Evolutionary conservation across 1,140 invertebrate genomes (phyloP).

Genomic region (Helicoverpa zea): DNA sequence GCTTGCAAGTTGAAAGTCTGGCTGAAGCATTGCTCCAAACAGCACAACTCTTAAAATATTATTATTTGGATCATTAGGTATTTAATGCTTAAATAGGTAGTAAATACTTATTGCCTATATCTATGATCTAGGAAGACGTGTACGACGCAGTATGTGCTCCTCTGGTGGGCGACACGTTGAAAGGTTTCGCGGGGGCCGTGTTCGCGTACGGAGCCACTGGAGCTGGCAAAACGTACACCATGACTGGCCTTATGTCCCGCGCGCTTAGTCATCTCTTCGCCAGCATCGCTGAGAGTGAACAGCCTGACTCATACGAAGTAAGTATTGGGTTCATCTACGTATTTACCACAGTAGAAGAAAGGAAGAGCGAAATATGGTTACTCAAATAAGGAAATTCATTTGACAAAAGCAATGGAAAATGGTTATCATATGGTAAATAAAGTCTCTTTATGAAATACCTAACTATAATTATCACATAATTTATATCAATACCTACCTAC

Average conservation of each 20-base stretch:
- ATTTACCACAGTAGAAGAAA: background rate
- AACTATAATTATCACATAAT: too few species aligned
- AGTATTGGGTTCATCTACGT: constrained; percentile 57
- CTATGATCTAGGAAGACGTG: constrained; percentile 90
- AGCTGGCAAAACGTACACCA: constrained; percentile 96
- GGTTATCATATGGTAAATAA: too few species aligned
- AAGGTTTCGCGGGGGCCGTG: constrained; percentile 97
- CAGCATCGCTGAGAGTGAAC: constrained; percentile 86
- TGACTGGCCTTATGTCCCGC: constrained; percentile 96
- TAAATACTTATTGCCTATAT: background rate
- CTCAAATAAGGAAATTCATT: too few species aligned
- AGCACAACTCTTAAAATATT: too few species aligned
- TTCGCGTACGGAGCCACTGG: constrained; percentile 99
- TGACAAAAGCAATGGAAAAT: too few species aligned
- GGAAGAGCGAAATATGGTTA: too few species aligned
- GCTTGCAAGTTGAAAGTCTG: too few species aligned
- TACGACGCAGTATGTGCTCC: constrained; percentile 94
- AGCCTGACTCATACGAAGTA: constrained; percentile 88
- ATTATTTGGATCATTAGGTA: too few species aligned
- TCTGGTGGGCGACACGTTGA: constrained; percentile 95
- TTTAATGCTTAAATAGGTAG: too few species aligned
- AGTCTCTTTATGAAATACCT: too few species aligned
- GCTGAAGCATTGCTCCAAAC: too few species aligned
- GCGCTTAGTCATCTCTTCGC: constrained; percentile 95
- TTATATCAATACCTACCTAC: too few species aligned